Evolutionary conservation across 2,888 invertebrate species (phyloP).

Genomic region (Pyrocoelia pectoralis): DNA sequence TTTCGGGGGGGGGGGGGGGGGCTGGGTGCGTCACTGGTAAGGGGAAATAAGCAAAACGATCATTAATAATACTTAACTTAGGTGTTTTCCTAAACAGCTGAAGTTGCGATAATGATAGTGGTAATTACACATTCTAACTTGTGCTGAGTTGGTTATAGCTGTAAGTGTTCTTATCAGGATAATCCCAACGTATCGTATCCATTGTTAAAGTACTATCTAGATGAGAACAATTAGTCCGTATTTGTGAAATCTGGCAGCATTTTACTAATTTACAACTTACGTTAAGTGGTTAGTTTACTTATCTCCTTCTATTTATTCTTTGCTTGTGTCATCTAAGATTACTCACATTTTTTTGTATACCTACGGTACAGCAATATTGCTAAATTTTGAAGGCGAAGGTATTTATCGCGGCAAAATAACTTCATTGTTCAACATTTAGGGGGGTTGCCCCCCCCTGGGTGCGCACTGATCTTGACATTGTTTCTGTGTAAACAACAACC

Average conservation of each 20-base stretch:
- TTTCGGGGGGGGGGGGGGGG: too few relatives aligned
- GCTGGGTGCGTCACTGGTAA: too few relatives aligned
- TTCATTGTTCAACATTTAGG: too few relatives aligned
- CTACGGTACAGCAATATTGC: too few relatives aligned
- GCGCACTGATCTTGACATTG: too few relatives aligned
- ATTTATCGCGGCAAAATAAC: too few relatives aligned
- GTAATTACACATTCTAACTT: slow-evolving; percentile 23
- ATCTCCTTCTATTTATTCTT: slow-evolving; percentile 36
- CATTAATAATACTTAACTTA: slow-evolving; percentile 9
- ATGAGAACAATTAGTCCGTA: slow-evolving; percentile 39
- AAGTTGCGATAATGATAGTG: slow-evolving; percentile 24
- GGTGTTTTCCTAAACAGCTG: neutral
- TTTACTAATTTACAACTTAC: slow-evolving; percentile 35
- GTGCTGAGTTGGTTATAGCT: slow-evolving; percentile 25
- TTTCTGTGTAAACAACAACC: too few relatives aligned
- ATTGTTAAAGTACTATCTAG: slow-evolving; percentile 47
- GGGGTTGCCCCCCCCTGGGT: too few relatives aligned
- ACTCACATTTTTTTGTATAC: too few relatives aligned
- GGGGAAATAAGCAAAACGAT: neutral
- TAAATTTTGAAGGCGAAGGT: too few relatives aligned
- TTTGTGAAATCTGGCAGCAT: slow-evolving; percentile 31
- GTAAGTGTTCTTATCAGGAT: slow-evolving; percentile 47
- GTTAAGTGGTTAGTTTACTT: slow-evolving; percentile 31
- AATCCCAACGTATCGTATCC: slow-evolving; percentile 48
- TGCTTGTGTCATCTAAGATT: slow-evolving; percentile 29